Base-by-base conservation (phyloP, 2,888 invertebrate genomes). In the Caenorhabditis angaria region DNA sequence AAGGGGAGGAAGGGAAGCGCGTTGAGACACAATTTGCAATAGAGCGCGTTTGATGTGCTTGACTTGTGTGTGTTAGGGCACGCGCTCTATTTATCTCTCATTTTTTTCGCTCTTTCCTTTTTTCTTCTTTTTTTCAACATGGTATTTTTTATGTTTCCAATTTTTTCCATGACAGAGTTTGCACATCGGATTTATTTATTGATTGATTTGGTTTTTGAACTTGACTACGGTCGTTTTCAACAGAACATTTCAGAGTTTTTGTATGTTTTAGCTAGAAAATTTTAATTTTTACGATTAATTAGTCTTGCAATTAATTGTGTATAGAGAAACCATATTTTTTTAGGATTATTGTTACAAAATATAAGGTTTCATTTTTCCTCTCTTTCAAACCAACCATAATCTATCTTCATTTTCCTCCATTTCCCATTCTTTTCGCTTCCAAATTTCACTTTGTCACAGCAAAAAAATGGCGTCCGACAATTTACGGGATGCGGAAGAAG, bases 111-210 rank as follows among this genome's bases (percentile, higher is more conserved):
- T 35, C 63, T 54, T 69, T 54, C 60, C 54, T 69, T 51, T 58
- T 67, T 61, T n/a, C 27, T 48, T 48, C 20, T 22, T 64, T 64
- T 57, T 35, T 63, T 61, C n/a, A n/a, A n/a, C n/a, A n/a, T n/a
- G n/a, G n/a, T 18, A 41, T 12, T 41, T 41, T 41, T 41, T n/a
- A n/a, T n/a, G n/a, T n/a, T n/a, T n/a, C n/a, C n/a, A n/a, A 61
- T 70, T 57, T 70, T 70, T 70, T 70, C 64, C 69, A 70, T 70
- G 64, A n/a, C n/a, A n/a, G n/a, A n/a, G n/a, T n/a, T 70, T 65
- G 69, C 64, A 29, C 27, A 24, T 6, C 50, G 53, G 35, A 5
- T 25, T 25, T 61, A 29, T 58, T 60, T 63, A 51, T 59, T 47
- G 48, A 50, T 47, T 68, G 51, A 24, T 50, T 41, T 18, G 41